phyloP scores from a whole-genome alignment of 2,113 vertebrate genomes.

The Sorex fumeus region DNA sequence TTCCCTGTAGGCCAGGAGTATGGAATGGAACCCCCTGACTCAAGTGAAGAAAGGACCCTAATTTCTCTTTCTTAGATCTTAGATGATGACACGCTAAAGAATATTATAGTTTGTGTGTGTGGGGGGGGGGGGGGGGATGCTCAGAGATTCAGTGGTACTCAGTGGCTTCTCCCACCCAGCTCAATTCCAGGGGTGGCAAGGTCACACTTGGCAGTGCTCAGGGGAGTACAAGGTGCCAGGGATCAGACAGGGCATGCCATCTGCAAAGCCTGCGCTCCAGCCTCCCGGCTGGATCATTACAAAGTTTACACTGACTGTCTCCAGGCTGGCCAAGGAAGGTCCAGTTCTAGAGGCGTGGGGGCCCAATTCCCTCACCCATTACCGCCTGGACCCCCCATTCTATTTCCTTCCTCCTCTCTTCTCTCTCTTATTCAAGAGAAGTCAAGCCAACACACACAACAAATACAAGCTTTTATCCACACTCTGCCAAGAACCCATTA shows the following conservation, averaged over 20 bases:
- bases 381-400: neutral
- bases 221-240: no score
- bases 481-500: neutral
- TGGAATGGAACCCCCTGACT: neutral
- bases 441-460: conserved; percentile 61
- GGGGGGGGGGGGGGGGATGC: no score
- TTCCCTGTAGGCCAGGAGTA: neutral
- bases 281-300: no score
- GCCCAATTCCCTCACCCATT: neutral
- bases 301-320: neutral
- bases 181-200: no score
- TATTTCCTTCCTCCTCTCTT: neutral
- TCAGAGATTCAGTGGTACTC: no score
- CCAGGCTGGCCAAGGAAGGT: neutral
- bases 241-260: no score
- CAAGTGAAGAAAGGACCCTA: neutral
- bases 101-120: neutral
- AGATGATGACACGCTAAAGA: neutral
- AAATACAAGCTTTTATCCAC: conserved; percentile 32
- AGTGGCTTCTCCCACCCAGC: no score
- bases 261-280: no score
- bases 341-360: neutral
- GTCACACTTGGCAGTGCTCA: no score
- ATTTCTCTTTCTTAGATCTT: no score
- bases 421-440: conserved; percentile 17